Base-by-base conservation (phyloP, 2,888 invertebrate genomes). In the Dusona sp. region DNA sequence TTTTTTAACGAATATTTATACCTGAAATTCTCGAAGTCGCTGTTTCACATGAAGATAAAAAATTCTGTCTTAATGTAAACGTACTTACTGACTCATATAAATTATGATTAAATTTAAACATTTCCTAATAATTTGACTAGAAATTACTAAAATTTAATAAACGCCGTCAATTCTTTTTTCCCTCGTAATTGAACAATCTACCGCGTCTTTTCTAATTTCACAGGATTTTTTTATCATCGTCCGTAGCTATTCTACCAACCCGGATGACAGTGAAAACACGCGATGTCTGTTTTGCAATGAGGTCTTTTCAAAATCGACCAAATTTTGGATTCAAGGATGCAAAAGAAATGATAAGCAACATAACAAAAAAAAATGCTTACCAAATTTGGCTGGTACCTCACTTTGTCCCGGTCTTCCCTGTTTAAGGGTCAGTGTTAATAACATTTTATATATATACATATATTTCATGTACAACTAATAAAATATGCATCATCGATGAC, bases 401-500 rank as follows among this genome's bases (percentile, higher is more conserved):
- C 11, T 29, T 29, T 6, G 29, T 4, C 7, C 7, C 16, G 29
- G 16, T 16, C 1, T 29, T 61, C 16, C 61, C 61, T 29, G 9
- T 11, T 29, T 6, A 57, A 29, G 6, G 29, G 11, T 29, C 29
- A 16, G 6, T 61, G 11, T 25, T 29, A 1, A 57, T 25, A 11
- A 57, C 25, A 29, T 57, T 25, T 16, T 29, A 57, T 3, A 57
- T 13, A 51, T 2, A 19, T 8, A 54, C 8, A 54, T 54, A 29
- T 0, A 61, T 61, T 29, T 29, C 48, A 29, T 4, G 51, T 22
- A 33, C 29, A 61, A 29, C 45, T 65, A 65, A 77, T 77, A 51
- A 65, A 65, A 65, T 77, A 48, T 65, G 65, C 22, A 48, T 81
- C 38, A 48, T 75, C n/a, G 19, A 51, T 72, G 77, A 77, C 65